Base-by-base conservation (phyloP, 2,797 vertebrate species). In the Poliocrania exsul region DNA sequence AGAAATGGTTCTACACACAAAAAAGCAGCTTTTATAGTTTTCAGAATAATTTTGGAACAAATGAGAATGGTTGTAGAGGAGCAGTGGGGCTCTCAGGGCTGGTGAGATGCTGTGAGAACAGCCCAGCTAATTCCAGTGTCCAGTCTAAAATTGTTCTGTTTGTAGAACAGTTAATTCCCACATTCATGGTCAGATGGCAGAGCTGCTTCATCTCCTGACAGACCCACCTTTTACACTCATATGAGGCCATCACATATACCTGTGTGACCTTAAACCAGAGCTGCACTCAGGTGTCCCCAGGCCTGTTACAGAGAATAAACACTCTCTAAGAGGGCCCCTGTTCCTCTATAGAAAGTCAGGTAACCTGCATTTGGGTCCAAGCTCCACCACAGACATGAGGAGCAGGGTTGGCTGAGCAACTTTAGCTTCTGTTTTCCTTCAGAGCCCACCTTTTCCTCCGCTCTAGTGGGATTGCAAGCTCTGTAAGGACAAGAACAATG, bases 401-500 rank as follows among this genome's bases (percentile, higher is more conserved):
- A 67, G 11, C 20, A 28, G 0, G 2, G 51, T 1, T 84, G 82
- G 31, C 81, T 46, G 57, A 89, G 65, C 61, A 90, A 16, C 42
- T 66, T 16, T 23, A 64, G 72, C 85, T 81, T 62, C 85, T 92
- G 35, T 54, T 91, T 90, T 75, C 38, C 82, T 75, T 94, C 82
- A 69, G 38, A 29, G 29, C 51, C 42, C 21, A 31, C 40, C 29
- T 78, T 42, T 80, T 31, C 67, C 44, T 79, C 88, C 38, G 11
- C 9, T 37, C 91, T 65, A 2, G 28, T 31, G 75, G 62, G 94
- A 87, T 1, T 86, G 54, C 54, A 42, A 83, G 50, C 54, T 78
- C 79, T 62, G 29, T 4, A 82, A 89, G 89, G 72, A 75, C 61
- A 93, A 91, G 89, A 93, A 91, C 78, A 95, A 93, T 70, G 72